phyloP scores from a whole-genome alignment of 2,888 invertebrate genomes.

The Thysanoteuthis rhombus region DNA sequence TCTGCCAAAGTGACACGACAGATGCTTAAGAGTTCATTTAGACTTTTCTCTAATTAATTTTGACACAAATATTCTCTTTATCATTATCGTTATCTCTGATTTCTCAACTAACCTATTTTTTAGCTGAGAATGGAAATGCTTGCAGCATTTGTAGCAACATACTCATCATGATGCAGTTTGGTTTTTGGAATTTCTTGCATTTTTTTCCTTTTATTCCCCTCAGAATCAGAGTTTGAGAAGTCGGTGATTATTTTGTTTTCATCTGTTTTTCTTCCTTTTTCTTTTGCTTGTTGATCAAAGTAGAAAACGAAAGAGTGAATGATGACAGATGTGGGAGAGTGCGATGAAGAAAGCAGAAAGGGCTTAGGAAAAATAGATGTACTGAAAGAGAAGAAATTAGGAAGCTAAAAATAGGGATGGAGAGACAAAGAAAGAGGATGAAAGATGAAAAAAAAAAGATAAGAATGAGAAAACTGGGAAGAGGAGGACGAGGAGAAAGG shows the following conservation, averaged over 20 bases:
- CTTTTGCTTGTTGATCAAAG: too few relatives aligned
- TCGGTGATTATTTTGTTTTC: background rate
- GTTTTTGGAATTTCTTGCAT: background rate
- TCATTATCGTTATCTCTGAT: background rate
- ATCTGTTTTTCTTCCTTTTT: background rate
- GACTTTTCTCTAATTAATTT: constrained; percentile 1
- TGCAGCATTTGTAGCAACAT: background rate
- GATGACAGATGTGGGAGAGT: too few relatives aligned
- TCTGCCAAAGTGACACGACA: background rate
- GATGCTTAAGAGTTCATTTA: background rate
- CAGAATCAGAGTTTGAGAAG: background rate
- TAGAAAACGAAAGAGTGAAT: too few relatives aligned
- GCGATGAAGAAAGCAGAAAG: too few relatives aligned
- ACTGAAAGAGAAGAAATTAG: too few relatives aligned
- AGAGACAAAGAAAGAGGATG: too few relatives aligned
- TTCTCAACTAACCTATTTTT: background rate
- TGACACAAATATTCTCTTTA: background rate
- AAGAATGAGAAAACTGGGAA: too few relatives aligned
- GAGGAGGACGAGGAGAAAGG: too few relatives aligned
- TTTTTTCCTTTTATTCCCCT: background rate
- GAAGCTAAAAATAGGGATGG: too few relatives aligned
- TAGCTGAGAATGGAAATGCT: background rate
- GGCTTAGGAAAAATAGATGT: too few relatives aligned
- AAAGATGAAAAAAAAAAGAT: too few relatives aligned
- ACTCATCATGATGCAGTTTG: background rate